Conservation (phyloP, 2,888 invertebrate genomes). For the Bibio marci region DNA sequence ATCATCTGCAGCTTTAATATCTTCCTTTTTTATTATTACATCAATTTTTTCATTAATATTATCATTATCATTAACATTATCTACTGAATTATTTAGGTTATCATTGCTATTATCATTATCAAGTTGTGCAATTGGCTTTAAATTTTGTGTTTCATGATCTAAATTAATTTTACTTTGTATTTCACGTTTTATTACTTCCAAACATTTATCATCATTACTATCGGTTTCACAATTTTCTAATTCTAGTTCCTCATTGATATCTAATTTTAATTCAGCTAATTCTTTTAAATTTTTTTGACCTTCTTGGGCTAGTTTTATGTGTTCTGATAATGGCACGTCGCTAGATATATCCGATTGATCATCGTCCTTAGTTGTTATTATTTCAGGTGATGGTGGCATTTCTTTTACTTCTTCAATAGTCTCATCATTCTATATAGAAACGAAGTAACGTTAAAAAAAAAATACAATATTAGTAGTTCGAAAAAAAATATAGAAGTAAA, state of each 20-base stretch:
- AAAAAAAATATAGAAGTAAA: too few species aligned
- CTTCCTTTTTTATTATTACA: constrained; percentile 12
- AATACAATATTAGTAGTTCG: too few species aligned
- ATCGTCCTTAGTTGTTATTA: neutral
- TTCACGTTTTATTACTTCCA: constrained; percentile 5
- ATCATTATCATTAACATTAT: too few species aligned
- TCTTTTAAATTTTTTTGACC: constrained; percentile 2
- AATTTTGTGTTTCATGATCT: too few species aligned
- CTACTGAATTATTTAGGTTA: too few species aligned
- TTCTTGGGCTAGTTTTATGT: constrained; percentile 1
- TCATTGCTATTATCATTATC: too few species aligned
- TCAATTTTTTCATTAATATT: constrained; percentile 10
- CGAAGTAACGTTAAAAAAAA: too few species aligned
- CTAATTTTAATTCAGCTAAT: constrained; percentile 9
- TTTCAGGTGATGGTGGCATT: neutral
- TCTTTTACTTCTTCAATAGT: constrained; percentile 2
- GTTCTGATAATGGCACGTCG: constrained; percentile 2
- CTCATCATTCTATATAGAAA: too few species aligned
- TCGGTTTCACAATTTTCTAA: constrained; percentile 4
- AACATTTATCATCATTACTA: constrained; percentile 6
- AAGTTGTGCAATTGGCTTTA: too few species aligned
- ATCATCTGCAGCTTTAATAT: constrained; percentile 3
- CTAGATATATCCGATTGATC: constrained; percentile 4
- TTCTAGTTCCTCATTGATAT: neutral
- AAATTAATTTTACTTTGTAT: too few species aligned